These are phyloP conservation scores for Malurus alboscapulatus DNA, from an alignment of 2,113 vertebrate genomes.

Conservation along the genomic window DNA sequence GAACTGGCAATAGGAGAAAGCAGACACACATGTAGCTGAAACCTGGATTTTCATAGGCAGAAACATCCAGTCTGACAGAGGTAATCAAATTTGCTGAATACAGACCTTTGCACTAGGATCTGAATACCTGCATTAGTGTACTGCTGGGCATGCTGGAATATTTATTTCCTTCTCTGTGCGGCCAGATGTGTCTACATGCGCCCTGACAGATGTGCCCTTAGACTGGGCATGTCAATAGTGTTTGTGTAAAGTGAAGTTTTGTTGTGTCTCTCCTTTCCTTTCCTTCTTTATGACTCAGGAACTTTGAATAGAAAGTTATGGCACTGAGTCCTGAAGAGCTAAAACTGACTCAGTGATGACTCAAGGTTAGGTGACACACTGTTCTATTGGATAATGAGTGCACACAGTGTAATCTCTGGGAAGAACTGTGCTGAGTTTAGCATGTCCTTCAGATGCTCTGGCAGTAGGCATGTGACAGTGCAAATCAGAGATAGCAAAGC, in stretches of 20 bases:
- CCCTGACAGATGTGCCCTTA: not conserved
- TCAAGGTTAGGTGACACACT: conserved; percentile 30
- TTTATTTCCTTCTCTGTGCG: not conserved
- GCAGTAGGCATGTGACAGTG: not conserved
- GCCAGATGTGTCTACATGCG: not conserved
- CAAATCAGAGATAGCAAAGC: not conserved
- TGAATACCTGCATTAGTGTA: not conserved
- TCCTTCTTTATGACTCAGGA: not conserved
- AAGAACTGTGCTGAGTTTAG: conserved; percentile 49
- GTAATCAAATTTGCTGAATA: not conserved
- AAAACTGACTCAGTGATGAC: conserved; percentile 50
- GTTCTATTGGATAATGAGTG: conserved; percentile 17
- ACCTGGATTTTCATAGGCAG: not conserved
- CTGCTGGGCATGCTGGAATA: not conserved
- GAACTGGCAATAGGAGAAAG: not conserved
- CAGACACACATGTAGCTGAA: not conserved
- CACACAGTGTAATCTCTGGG: not conserved
- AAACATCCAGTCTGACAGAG: not conserved
- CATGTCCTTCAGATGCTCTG: conserved; percentile 42
- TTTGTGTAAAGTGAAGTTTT: not conserved
- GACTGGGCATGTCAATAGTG: not conserved
- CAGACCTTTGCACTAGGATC: not conserved
- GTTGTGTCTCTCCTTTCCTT: not conserved
- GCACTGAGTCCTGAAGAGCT: not conserved
- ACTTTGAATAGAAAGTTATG: not conserved